Base-by-base conservation (phyloP, 2,888 invertebrate genomes). In the Pristionchus exspectatus region DNA sequence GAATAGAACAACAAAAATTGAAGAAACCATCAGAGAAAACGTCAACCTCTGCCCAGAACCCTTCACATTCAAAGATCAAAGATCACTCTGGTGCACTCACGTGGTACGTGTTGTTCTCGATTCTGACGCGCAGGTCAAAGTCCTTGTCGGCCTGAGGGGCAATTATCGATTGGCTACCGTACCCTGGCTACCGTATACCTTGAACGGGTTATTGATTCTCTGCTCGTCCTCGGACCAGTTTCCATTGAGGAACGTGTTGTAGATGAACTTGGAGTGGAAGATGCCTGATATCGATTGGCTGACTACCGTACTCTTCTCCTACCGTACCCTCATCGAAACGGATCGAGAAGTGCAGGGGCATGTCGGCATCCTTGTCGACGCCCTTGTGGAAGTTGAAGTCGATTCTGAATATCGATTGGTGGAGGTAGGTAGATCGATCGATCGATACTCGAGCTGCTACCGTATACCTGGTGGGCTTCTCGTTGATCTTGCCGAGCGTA, bases 361-460 rank as follows among this genome's bases (percentile, higher is more conserved):
- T 90, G 90, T 95, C 95, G 56, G 94, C 92, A 21, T 93, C 94
- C 89, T 93, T 93, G 18, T 84, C 91, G 38, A 91, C 91, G 88
- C 95, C 95, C 89, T 94, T 94, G 92, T 94, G 94, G 92, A 95
- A 95, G 92, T 95, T 95, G 92, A 95, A 93, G 91, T 95, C 94
- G 81, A 95, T 92, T 90, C 94, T 93, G 81, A 83, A 91, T 24
- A 50, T n/a, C 38, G 38, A 38, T 38, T 38, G 38, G 38, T 38
- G 38, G 38, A 5, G 38, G 5, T 38, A n/a, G n/a, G n/a, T 50
- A 66, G 33, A 5, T 27, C 9, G 30, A 16, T 38, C 69, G 69
- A 27, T 87, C 21, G 44, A 24, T 27, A 86, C 59, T 56, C 18
- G 44, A 84, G 33, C 14, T 30, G 33, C 14, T 30, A 63, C 69